Evolutionary conservation across 2,797 vertebrate species (phyloP), one percentile per base, ranked within the genome.

Genomic region (Myiotriccus ornatus): DNA sequence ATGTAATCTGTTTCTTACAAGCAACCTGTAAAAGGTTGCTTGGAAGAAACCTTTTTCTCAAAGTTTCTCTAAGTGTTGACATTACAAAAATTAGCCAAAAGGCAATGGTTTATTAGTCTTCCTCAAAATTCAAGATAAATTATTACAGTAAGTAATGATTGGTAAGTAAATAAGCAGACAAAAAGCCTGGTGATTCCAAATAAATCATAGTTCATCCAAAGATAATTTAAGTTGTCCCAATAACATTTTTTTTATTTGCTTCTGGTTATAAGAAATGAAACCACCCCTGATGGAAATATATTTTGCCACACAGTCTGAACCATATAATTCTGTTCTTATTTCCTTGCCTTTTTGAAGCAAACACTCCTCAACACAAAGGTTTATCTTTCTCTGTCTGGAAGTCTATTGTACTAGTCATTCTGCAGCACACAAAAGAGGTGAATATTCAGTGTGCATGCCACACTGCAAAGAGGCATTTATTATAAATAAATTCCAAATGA

Each of bases 401-500:
- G 97, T 97, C 95, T 96, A 91, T 93, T 96, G 85, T 86, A 84
- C 94, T 85, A 84, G 62, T 96, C 67, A 91, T 91, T 97, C 94
- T 95, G 91, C 82, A 93, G 96, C 87, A 97, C 92, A 98, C 63
- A 97, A 96, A 95, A 87, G 32, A 77, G 76, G 79, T 90, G 95
- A 96, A 87, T 88, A 85, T 94, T 95, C 87, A 95, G 69, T 60
- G 84, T 87, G 91, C 78, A 23, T 92, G 73, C 74, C 94, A 94
- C 79, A 75, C 70, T 94, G 91, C 63, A 83, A 95, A 94, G 93
- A 97, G 96, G 97, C 94, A 98, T 98, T 98, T 98, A 97, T 98
- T 98, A 98, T 84, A 97, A 97, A 96, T 89, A 91, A 97, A 97
- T 98, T 98, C 97, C 97, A 98, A 95, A 98, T 97, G 98, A 98